Base-by-base conservation (phyloP, 2,888 invertebrate species). In the Ypsolopha scabrella region DNA sequence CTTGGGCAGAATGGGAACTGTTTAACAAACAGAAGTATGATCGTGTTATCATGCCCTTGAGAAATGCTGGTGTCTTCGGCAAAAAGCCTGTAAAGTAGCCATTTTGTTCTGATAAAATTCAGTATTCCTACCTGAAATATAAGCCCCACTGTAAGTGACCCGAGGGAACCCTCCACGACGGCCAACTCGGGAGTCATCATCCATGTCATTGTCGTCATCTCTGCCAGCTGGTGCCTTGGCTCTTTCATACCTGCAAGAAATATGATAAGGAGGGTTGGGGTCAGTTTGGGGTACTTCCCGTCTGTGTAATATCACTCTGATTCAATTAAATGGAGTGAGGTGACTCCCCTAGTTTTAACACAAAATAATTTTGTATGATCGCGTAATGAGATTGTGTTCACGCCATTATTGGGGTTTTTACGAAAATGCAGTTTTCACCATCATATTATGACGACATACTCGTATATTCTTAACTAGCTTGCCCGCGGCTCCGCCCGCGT, bases 1-100 rank as follows among this genome's bases (percentile, higher is more conserved):
- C 98, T 0, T 93, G 95, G 68, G 99, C 99, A 8, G 99, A 99
- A 39, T 99, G 98, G 94, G 94, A 96, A 0, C 88, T 95, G 66
- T 97, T 99, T 88, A 92, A 92, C 65, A 93, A 97, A 66, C 97
- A 99, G 75, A 94, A 94, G 52, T 99, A 90, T 86, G 98, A 98
- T 0, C 91, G 97, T 58, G 88, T 99, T 56, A 94, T 99, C 55
- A 94, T 98, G 91, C 98, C 98, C 0, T 89, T 96, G 0, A 99
- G 98, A 57, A 95, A 96, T 67, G 94, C 98, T 50, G 99, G 98
- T 6, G 80, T 99, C 49, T 96, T 95, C 75, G 99, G 99, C 36
- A 97, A 97, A n/a, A n/a, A n/a, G n/a, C n/a, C n/a, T 24, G 4
- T 24, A 24, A 24, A 3, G 24, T 24, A 24, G 24, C 24, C 24